Evolutionary conservation across 2,797 vertebrate genomes (phyloP), one percentile per base, ranked within the genome.

Genomic region (Labroides dimidiatus): DNA sequence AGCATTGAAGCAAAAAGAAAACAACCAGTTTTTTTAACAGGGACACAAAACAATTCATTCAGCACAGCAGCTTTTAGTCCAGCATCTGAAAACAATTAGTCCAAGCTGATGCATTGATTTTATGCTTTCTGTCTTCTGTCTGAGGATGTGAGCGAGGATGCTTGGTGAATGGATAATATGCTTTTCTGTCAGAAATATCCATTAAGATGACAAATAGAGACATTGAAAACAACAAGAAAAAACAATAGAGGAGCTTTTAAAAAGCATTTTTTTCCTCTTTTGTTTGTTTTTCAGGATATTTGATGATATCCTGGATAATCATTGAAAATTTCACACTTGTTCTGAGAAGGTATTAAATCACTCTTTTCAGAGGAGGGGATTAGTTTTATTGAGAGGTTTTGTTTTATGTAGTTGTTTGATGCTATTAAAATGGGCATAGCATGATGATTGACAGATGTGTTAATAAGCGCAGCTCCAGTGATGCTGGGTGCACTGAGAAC

Each of bases 1-100:
- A 91, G 91, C 90, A 79, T 59, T 74, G 66, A 75, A 79, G 78
- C 81, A 64, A 87, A 85, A 9, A 90, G 59, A 77, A 85, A 66
- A 77, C 16, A 47, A 77, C 41, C 60, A 33, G 21, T 44, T 63
- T 70, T 74, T 80, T 91, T 91, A 91, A 71, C 44, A 71, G 55
- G 82, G 65, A 36, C 51, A 24, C 12, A 45, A 59, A 69, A 72
- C 36, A 53, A 69, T 53, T 64, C 45, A 57, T 66, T 64, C 43
- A 43, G 42, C 10, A 39, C 15, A 64, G 51, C 44, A 65, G 42
- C 37, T 10, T 33, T 33, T 14, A 6, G 9, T 61, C 6, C 37
- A 57, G 56, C 71, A 67, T 75, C 58, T 69, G 16, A 72, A 55
- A 39, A 51, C 42, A 77, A 56, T 48, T 50, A 63, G 21, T 10